Percentiles rank a stretch among this genome's conserved stretches.
These are phyloP conservation scores for Nematolebias whitei DNA, from an alignment of 2,113 vertebrate genomes.

Conservation along the genomic window DNA sequence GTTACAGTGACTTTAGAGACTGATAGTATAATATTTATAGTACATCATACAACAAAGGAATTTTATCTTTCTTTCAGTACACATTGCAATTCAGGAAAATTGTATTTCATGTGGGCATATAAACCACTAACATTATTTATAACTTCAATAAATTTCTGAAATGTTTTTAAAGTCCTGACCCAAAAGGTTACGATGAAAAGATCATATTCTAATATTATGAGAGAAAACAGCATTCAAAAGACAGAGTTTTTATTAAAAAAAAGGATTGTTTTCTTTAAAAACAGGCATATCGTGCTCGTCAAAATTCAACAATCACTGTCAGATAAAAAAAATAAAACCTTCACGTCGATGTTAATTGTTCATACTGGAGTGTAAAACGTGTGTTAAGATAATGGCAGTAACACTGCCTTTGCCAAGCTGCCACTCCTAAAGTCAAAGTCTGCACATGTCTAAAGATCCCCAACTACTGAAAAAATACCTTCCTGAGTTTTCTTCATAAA, in stretches of 20 bases:
- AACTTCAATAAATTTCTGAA: no score
- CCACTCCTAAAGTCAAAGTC: conserved; percentile 13
- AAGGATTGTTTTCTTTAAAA: conserved; percentile 36
- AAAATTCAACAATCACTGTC: conserved; percentile 29
- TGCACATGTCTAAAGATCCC: conserved; percentile 10
- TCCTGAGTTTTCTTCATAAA: conserved; percentile 56
- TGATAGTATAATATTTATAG: neutral
- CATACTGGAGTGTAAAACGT: conserved; percentile 25
- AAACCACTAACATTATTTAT: neutral
- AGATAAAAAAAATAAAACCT: conserved; percentile 8
- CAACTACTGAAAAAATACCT: conserved; percentile 32
- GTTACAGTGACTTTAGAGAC: neutral
- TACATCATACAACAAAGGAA: neutral
- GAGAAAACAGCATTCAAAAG: conserved; percentile 19
- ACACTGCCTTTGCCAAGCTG: conserved; percentile 12
- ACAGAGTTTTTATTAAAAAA: conserved; percentile 43
- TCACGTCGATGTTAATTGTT: neutral
- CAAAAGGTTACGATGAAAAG: neutral
- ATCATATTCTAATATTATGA: neutral
- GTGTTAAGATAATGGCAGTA: conserved; percentile 20
- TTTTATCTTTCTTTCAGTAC: neutral
- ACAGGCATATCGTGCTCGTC: conserved; percentile 11
- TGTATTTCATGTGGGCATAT: neutral
- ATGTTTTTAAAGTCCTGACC: neutral
- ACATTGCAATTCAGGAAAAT: neutral